A percentile compares a stretch with the other conserved stretches of the same genome.
These are phyloP conservation scores for Eulemur coronatus DNA, from an alignment of 2,797 vertebrate species.

Conservation along the genomic window DNA sequence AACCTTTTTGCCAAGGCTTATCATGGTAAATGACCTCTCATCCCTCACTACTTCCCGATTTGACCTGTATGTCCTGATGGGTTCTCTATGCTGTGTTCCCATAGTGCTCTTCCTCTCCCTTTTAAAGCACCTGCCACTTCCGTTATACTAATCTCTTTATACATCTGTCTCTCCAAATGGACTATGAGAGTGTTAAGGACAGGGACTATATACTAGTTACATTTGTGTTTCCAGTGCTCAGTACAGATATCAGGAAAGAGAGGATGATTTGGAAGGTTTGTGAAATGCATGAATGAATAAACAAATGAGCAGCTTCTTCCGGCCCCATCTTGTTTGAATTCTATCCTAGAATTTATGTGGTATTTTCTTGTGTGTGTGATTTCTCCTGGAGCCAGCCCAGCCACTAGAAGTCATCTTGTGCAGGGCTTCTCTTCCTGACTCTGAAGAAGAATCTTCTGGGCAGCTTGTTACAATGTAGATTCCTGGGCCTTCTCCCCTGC, in stretches of 20 bases:
- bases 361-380: not conserved
- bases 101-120: not conserved
- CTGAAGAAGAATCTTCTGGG: not conserved
- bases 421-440: not conserved
- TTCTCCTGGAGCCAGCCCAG: not conserved
- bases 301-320: not conserved
- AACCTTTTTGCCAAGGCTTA: not conserved
- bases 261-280: not conserved
- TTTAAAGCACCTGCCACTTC: not conserved
- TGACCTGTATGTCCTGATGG: not conserved
- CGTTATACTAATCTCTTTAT: not conserved
- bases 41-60: not conserved
- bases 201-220: not conserved
- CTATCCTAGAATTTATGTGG: not conserved
- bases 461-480: not conserved
- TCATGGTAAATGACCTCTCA: not conserved
- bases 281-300: not conserved
- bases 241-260: not conserved
- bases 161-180: not conserved
- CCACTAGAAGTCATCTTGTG: not conserved
- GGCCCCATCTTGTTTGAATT: not conserved
- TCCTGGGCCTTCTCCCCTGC: not conserved
- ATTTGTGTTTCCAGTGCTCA: not conserved
- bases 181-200: not conserved
- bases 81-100: not conserved